A percentile compares a stretch with the other conserved stretches of the same genome.
Conservation (phyloP, 2,797 vertebrate genomes). For the Phoeniculus purpureus region DNA sequence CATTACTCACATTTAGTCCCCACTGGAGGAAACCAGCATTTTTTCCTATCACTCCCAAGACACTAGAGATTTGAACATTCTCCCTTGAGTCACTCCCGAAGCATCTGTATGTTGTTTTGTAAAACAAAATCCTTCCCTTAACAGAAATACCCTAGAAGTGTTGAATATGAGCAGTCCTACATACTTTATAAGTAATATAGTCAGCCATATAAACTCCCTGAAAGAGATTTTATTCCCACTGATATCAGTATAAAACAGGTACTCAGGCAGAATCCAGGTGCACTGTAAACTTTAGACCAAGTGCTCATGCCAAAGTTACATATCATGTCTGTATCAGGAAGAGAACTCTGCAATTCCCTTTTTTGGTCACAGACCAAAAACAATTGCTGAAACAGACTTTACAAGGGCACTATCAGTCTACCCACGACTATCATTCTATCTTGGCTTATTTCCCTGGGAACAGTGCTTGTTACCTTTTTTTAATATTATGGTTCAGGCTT, state of each 20-base stretch:
- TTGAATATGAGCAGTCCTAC: background rate
- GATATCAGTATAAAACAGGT: slow-evolving; percentile 6
- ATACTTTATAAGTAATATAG: slow-evolving; percentile 1
- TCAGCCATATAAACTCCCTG: background rate
- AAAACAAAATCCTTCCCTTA: background rate
- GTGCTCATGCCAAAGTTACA: background rate
- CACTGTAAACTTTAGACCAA: background rate
- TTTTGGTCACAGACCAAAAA: background rate
- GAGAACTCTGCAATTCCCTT: background rate
- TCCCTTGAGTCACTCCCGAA: background rate
- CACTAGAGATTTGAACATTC: background rate
- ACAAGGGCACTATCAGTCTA: background rate
- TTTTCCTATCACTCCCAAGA: background rate
- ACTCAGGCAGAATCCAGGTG: slow-evolving; percentile 23
- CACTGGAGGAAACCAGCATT: background rate
- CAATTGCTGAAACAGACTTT: background rate
- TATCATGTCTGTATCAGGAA: background rate
- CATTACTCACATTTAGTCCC: background rate
- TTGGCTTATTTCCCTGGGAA: slow-evolving; percentile 15
- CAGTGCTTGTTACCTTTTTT: background rate
- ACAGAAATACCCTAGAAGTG: background rate
- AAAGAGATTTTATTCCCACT: background rate
- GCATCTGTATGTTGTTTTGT: background rate
- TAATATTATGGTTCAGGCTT: background rate
- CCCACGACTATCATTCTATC: background rate